These are phyloP conservation scores for Scaeva pyrastri DNA, from an alignment of 2,888 invertebrate species.

Conservation along the genomic window DNA sequence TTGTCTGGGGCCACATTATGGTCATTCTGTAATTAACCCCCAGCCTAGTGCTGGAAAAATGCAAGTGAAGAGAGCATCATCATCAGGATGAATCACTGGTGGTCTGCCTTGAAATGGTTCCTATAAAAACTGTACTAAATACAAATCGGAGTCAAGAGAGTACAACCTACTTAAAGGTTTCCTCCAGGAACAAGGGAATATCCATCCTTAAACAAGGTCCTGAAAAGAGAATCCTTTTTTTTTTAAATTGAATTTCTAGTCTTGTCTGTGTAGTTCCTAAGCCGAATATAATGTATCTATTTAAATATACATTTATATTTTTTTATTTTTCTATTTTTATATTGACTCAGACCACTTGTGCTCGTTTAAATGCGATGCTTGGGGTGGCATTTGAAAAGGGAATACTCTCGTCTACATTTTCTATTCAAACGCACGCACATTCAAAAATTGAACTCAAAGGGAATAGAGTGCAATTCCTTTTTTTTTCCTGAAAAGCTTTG, in stretches of 20 bases:
- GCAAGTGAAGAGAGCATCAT: neutral
- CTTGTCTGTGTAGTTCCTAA: neutral
- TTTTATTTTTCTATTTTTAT: slow-evolving; percentile 16
- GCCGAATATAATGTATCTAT: neutral
- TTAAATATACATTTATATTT: slow-evolving; percentile 6
- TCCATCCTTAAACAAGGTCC: no score
- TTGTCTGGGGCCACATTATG: neutral
- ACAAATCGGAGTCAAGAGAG: neutral
- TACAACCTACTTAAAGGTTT: neutral
- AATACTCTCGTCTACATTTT: neutral
- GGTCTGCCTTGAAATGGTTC: slow-evolving; percentile 9
- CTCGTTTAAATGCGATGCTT: slow-evolving; percentile 43
- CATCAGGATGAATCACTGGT: neutral
- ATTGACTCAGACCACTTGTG: slow-evolving; percentile 63
- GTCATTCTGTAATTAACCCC: slow-evolving; percentile 63
- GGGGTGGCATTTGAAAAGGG: slow-evolving; percentile 32
- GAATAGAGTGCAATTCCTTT: slow-evolving; percentile 7
- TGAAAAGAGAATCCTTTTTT: no score
- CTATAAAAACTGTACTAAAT: neutral
- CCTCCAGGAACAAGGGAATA: no score
- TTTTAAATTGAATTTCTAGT: neutral
- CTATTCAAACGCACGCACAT: slow-evolving; percentile 33
- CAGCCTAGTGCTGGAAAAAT: slow-evolving; percentile 38
- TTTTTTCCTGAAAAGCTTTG: slow-evolving; percentile 28
- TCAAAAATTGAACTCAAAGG: slow-evolving; percentile 44